Conservation (phyloP, 2,888 invertebrate genomes). For the Lissonota sp. region DNA sequence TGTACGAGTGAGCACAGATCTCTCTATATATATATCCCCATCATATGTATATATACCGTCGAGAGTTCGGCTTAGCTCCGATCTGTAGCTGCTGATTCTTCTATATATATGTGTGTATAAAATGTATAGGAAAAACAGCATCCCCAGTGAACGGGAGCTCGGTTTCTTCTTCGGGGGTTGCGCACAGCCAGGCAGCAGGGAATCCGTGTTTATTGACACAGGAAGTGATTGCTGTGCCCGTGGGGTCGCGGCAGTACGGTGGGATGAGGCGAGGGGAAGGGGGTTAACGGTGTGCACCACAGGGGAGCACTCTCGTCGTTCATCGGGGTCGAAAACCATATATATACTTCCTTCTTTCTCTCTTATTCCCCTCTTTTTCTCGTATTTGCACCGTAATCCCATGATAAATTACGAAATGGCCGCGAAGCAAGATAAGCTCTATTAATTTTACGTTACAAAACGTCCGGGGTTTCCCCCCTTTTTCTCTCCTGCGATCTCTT, state of each 20-base stretch:
- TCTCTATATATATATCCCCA: slow-evolving; percentile 52
- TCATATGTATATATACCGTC: slow-evolving; percentile 33
- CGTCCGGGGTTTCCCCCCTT: slow-evolving; percentile 26
- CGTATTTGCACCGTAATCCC: slow-evolving; percentile 83
- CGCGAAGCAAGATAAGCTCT: slow-evolving; percentile 79
- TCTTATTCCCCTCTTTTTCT: slow-evolving; percentile 34
- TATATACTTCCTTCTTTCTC: slow-evolving; percentile 23
- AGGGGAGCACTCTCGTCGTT: slow-evolving; percentile 61
- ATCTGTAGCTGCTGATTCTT: slow-evolving; percentile 55
- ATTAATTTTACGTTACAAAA: slow-evolving; percentile 83
- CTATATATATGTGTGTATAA: neutral
- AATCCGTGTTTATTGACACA: slow-evolving; percentile 82
- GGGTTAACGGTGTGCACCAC: slow-evolving; percentile 66
- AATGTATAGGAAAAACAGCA: slow-evolving; percentile 39
- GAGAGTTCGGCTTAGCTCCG: slow-evolving; percentile 62
- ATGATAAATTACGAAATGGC: slow-evolving; percentile 82
- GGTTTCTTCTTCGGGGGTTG: slow-evolving; percentile 51
- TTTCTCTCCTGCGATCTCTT: neutral
- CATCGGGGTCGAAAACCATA: slow-evolving; percentile 49
- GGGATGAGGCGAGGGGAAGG: slow-evolving; percentile 33
- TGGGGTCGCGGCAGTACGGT: slow-evolving; percentile 61
- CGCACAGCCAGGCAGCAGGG: slow-evolving; percentile 59
- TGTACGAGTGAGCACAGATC: slow-evolving; percentile 66
- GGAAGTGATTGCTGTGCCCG: slow-evolving; percentile 80
- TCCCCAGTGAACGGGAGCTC: slow-evolving; percentile 52